Evolutionary conservation across 2,797 vertebrate species (phyloP).

Genomic region (Rhabdophis nuchalis): DNA sequence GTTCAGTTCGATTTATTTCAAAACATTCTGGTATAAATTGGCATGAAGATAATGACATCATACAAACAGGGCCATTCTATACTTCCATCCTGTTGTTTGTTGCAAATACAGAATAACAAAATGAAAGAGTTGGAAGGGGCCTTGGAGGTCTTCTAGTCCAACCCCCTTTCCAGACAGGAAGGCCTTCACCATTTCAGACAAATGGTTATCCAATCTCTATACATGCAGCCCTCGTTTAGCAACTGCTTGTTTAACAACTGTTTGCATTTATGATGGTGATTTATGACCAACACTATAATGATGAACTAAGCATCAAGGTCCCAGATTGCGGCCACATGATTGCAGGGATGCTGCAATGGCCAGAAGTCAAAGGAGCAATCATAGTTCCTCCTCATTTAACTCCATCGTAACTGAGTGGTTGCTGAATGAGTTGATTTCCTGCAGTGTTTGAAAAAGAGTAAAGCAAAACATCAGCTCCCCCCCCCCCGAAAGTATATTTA

Average conservation of each 20-base stretch:
- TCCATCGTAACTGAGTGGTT: neutral
- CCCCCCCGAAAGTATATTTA: neutral
- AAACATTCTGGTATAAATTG: neutral
- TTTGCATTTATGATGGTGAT: neutral
- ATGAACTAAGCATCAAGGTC: neutral
- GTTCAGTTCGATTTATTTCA: neutral
- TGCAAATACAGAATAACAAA: neutral
- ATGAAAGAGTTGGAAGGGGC: neutral
- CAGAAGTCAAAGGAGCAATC: neutral
- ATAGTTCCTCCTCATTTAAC: neutral
- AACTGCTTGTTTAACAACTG: neutral
- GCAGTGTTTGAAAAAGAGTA: neutral
- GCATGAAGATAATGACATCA: neutral
- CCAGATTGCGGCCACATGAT: neutral
- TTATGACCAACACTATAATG: neutral
- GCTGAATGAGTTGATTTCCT: neutral
- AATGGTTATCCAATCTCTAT: neutral
- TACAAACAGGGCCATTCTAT: neutral
- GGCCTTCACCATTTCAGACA: neutral
- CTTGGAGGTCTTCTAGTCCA: neutral
- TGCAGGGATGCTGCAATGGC: neutral
- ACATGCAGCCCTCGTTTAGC: neutral
- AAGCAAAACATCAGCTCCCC: neutral
- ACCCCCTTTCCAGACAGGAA: neutral
- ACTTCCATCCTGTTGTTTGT: neutral